Evolutionary conservation across 2,888 invertebrate genomes (phyloP), one percentile per base, ranked within the genome.

Genomic region (Rhamphomyia laevipes): DNA sequence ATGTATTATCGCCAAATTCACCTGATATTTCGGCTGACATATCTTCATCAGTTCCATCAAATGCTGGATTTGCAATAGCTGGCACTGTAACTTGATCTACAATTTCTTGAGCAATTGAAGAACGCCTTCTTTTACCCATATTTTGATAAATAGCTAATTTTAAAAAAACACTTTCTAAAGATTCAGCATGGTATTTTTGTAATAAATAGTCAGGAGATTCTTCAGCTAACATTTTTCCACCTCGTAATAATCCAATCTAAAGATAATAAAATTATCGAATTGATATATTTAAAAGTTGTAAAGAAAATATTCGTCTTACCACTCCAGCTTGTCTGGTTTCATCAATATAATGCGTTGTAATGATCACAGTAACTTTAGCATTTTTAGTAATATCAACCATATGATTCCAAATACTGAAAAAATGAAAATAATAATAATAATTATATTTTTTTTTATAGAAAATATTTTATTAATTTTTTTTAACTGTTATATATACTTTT

Each of bases 341-440:
- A 55, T 89, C 89, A 55, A 89, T 89, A 62, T 89, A 89, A 73
- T 89, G 89, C 9, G 89, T 89, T 2, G 89, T 89, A 52, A 89
- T 86, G 57, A 89, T 89, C 47, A 87, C 85, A 15, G 89, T 89
- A 41, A 82, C 85, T 48, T 77, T 76, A 13, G 83, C 82, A 55
- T 78, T 82, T 63, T 80, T 83, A 0, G 84, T 83, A 37, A 89
- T 81, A 27, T 85, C 80, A 33, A 88, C 85, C 52, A 89, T 70
- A 68, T 89, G 84, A 65, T 88, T 84, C 89, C 89, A 89, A 58
- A 89, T 89, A 59, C 81, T 82, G 71, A 1, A 71, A 73, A 55
- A 51, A 13, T 4, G 6, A 31, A 31, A 12, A 35, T n/a, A 12
- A n/a, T n/a, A 35, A n/a, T 13, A n/a, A 4, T n/a, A 35, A n/a